These are phyloP conservation scores for Ctenopoma kingsleyae DNA, from an alignment of 2,797 vertebrate species.

Conservation along the genomic window DNA sequence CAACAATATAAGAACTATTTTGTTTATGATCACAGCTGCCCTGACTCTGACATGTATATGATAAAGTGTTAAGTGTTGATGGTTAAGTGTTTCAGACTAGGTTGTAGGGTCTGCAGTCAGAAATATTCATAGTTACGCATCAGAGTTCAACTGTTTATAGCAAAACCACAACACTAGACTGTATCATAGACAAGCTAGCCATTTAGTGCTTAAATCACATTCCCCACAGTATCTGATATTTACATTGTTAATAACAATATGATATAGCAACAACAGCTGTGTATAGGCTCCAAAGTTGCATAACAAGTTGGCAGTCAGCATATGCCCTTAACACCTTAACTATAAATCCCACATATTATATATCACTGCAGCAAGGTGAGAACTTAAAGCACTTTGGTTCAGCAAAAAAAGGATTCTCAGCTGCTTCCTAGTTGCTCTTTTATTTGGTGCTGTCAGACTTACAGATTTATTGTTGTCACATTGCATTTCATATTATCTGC, in stretches of 20 bases:
- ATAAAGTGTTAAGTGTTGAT: too few relatives aligned
- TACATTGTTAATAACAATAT: not conserved
- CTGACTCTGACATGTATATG: too few relatives aligned
- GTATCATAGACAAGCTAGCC: not conserved
- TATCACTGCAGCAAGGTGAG: constrained; percentile 6
- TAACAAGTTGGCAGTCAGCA: too few relatives aligned
- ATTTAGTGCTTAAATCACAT: not conserved
- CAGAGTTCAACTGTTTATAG: too few relatives aligned
- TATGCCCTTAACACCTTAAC: not conserved
- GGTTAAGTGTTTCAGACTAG: too few relatives aligned
- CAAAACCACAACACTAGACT: too few relatives aligned
- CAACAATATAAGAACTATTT: too few relatives aligned
- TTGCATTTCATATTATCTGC: constrained; percentile 5
- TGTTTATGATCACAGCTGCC: too few relatives aligned
- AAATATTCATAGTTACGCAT: too few relatives aligned
- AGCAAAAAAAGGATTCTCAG: constrained; percentile 6
- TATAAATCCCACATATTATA: not conserved
- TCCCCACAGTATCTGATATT: not conserved
- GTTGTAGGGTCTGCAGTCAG: too few relatives aligned
- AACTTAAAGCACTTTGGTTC: not conserved
- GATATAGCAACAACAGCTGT: not conserved
- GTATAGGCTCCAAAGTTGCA: not conserved
- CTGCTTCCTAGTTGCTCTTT: constrained; percentile 6
- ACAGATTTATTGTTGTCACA: not conserved
- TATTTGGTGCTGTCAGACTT: not conserved